Evolutionary conservation across 2,888 invertebrate genomes (phyloP).

Genomic region (Caenorhabditis sinica): DNA sequence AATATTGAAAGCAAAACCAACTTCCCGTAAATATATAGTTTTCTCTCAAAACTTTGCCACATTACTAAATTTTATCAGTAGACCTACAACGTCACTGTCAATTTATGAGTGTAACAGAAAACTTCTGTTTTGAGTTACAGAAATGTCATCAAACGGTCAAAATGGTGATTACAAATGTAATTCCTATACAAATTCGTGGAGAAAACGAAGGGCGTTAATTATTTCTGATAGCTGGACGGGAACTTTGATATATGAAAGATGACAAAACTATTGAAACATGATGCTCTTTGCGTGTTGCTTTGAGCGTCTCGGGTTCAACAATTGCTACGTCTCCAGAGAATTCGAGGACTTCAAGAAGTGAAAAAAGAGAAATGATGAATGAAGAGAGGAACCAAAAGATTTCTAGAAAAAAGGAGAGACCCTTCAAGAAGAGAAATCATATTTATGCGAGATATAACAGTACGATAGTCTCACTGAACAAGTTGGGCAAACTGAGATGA

Average conservation of each 20-base stretch:
- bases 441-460: constrained; percentile 14
- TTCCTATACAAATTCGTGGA: constrained; percentile 28
- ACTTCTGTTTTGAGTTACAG: constrained; percentile 23
- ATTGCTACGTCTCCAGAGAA: constrained; percentile 6
- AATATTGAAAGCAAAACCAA: too few species aligned
- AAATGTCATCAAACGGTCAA: constrained; percentile 36
- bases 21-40: background rate
- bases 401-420: background rate
- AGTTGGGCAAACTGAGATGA: constrained; percentile 42
- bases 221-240: constrained; percentile 14
- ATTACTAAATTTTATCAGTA: constrained; percentile 30
- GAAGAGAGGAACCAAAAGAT: constrained; percentile 14
- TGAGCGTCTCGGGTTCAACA: background rate
- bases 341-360: background rate
- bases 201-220: constrained; percentile 19
- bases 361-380: constrained; percentile 12
- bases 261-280: constrained; percentile 39
- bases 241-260: constrained; percentile 50
- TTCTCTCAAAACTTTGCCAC: background rate
- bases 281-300: constrained; percentile 23
- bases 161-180: constrained; percentile 24
- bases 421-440: background rate
- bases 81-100: constrained; percentile 11
- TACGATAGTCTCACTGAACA: constrained; percentile 29
- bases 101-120: constrained; percentile 15